Percentiles rank a stretch among this genome's conserved stretches.
phyloP scores from a whole-genome alignment of 1,140 invertebrate species.

The Dufourea novaeangliae region DNA sequence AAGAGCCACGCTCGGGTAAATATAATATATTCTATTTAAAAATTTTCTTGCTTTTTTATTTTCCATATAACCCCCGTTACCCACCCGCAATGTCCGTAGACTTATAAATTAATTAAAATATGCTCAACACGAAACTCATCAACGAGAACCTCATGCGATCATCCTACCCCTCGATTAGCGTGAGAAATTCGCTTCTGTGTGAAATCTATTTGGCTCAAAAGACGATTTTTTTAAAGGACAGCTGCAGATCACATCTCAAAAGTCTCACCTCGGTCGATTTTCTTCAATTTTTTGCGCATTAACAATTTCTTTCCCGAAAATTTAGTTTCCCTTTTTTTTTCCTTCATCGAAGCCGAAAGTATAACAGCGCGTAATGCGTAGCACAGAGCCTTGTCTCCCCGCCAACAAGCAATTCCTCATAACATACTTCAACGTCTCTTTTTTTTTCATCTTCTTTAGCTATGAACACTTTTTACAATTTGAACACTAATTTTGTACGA shows the following conservation, averaged over 20 bases:
- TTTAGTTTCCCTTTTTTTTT: constrained; percentile 2
- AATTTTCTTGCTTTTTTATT: constrained; percentile 58
- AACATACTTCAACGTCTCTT: constrained; percentile 36
- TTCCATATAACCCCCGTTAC: constrained; percentile 26
- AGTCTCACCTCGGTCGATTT: no score
- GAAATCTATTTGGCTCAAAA: constrained; percentile 9
- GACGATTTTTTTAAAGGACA: constrained; percentile 9
- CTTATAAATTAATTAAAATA: constrained; percentile 63
- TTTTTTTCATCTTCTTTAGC: neutral
- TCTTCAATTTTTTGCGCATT: no score
- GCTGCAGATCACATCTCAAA: constrained; percentile 46
- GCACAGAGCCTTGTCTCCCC: neutral
- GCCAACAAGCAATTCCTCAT: constrained; percentile 37
- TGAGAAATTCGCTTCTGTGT: constrained; percentile 54
- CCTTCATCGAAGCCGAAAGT: neutral
- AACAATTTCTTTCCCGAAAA: neutral
- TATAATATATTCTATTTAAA: constrained; percentile 70
- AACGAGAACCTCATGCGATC: constrained; percentile 57
- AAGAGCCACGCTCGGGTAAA: constrained; percentile 74
- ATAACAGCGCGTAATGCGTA: constrained; percentile 19
- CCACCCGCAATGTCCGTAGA: constrained; percentile 40
- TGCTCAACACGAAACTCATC: constrained; percentile 51
- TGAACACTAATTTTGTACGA: constrained; percentile 70
- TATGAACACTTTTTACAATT: constrained; percentile 67
- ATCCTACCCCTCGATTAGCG: constrained; percentile 59